Evolutionary conservation across 2,888 invertebrate genomes (phyloP), one percentile per base, ranked within the genome.

Genomic region (Geophilus truncorum): DNA sequence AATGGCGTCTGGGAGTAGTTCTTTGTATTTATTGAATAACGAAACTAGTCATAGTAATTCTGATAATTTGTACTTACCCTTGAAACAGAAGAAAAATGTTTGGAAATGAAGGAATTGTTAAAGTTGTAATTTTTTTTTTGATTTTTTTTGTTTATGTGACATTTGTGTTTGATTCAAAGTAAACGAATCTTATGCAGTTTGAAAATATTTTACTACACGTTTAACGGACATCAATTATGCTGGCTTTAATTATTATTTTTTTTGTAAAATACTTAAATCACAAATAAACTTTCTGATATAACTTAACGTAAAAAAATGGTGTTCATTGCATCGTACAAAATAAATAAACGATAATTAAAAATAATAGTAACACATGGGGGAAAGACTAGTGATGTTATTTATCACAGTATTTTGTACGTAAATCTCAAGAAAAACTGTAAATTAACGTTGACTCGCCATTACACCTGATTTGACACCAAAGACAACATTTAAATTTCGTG

Each of bases 11-110:
- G 75, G 80, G 1, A 80, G 70, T 36, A 80, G 75, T 25, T 75
- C 75, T 18, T 40, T 80, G 34, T 80, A 80, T 23, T 30, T 80
- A 30, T 36, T 80, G 76, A 80, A 80, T 40, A 75, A 75, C 25
- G 80, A 75, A 34, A 36, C 36, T 34, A 70, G 70, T 75, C 30
- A n/a, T 25, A 28, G 21, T 32, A 32, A 51, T 28, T 36, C 79
- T 15, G 79, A 62, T 3, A 25, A 51, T 30, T 51, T 57, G 62
- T 79, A 79, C 30, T 28, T 79, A 9, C 79, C 79, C 1, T 32
- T 79, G 21, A 51, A 79, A 30, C 79, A 79, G 10, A 79, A 79
- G 28, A 57, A 57, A 23, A 78, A 32, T 45, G 1, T 28, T 18
- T 36, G 36, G 40, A 78, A 78, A 40, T 78, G 25, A 25, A 3